Percentiles rank a stretch among this genome's conserved stretches.
Evolutionary conservation across 2,113 vertebrate species (phyloP).

Genomic region (Sapayoa aenigma): DNA sequence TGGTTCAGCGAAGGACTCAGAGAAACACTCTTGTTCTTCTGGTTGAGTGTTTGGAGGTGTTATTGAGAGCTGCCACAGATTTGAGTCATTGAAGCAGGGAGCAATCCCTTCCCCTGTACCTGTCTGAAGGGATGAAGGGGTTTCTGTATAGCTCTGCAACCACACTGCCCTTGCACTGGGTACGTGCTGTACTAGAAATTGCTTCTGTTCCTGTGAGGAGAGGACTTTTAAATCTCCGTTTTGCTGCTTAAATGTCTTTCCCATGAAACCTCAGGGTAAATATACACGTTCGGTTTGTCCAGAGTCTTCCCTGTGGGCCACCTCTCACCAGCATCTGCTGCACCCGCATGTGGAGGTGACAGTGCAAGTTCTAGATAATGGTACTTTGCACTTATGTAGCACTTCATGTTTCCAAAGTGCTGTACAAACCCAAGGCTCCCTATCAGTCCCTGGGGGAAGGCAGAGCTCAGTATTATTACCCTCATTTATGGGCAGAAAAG

Average conservation of each 20-base stretch:
- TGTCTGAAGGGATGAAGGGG: not conserved
- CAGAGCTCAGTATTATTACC: not conserved
- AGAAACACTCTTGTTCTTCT: not conserved
- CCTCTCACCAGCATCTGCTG: not conserved
- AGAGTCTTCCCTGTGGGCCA: not conserved
- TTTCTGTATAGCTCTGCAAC: not conserved
- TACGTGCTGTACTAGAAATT: not conserved
- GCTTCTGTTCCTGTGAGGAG: not conserved
- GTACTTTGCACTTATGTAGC: slow-evolving; percentile 1
- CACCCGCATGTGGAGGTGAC: not conserved
- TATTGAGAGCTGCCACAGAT: not conserved
- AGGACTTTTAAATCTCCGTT: not conserved
- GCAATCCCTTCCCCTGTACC: not conserved
- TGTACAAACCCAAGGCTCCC: not conserved
- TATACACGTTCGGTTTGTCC: not conserved
- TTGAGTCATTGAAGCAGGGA: not conserved
- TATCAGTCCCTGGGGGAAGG: slow-evolving; percentile 11
- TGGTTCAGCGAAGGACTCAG: not conserved
- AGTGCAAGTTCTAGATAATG: slow-evolving; percentile 17
- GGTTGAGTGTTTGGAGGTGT: not conserved
- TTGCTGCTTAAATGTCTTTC: not conserved
- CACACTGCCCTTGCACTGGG: not conserved
- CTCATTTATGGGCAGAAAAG: slow-evolving; percentile 40
- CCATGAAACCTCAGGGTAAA: not conserved
- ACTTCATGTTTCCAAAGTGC: slow-evolving; percentile 30